These are phyloP conservation scores for Drosophila gaucha DNA, from an alignment of 2,888 invertebrate genomes.

Conservation along the genomic window DNA sequence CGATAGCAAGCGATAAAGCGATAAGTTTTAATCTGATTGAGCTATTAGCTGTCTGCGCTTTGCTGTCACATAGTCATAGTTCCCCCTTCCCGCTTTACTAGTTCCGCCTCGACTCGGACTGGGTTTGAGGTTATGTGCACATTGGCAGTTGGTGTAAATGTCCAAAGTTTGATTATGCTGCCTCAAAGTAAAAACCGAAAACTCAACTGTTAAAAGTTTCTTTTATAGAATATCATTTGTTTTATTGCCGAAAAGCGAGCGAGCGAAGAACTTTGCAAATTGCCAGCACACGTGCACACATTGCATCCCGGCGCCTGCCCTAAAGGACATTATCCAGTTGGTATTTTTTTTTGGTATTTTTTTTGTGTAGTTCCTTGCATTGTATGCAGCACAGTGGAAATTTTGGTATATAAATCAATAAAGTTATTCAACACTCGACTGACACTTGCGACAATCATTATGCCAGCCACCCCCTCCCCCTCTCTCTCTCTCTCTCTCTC, in stretches of 20 bases:
- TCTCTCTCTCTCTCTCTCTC: not conserved
- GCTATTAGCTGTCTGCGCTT: slow-evolving; percentile 28
- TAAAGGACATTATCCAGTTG: slow-evolving; percentile 25
- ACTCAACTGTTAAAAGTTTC: slow-evolving; percentile 67
- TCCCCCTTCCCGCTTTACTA: not conserved
- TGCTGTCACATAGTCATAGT: not conserved
- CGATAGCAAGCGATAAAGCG: slow-evolving; percentile 2
- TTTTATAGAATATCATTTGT: slow-evolving; percentile 72
- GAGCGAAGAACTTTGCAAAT: slow-evolving; percentile 59
- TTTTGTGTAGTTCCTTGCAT: slow-evolving; percentile 1
- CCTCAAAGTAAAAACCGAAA: slow-evolving; percentile 48
- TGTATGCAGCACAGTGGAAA: slow-evolving; percentile 47
- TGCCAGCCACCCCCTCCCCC: slow-evolving; percentile 10
- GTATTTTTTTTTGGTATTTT: not conserved
- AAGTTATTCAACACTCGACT: slow-evolving; percentile 67
- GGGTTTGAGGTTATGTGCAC: slow-evolving; percentile 11
- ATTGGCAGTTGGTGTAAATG: slow-evolving; percentile 67
- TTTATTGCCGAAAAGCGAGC: slow-evolving; percentile 63
- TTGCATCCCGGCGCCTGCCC: not conserved
- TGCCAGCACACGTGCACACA: slow-evolving; percentile 54
- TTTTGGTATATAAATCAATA: slow-evolving; percentile 67
- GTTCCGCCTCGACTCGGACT: not conserved
- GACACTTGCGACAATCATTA: slow-evolving; percentile 70
- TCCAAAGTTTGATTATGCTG: slow-evolving; percentile 71
- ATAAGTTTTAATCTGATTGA: slow-evolving; percentile 34